These are phyloP conservation scores for Oreotrochilus melanogaster DNA, from an alignment of 2,113 vertebrate species.

Conservation along the genomic window DNA sequence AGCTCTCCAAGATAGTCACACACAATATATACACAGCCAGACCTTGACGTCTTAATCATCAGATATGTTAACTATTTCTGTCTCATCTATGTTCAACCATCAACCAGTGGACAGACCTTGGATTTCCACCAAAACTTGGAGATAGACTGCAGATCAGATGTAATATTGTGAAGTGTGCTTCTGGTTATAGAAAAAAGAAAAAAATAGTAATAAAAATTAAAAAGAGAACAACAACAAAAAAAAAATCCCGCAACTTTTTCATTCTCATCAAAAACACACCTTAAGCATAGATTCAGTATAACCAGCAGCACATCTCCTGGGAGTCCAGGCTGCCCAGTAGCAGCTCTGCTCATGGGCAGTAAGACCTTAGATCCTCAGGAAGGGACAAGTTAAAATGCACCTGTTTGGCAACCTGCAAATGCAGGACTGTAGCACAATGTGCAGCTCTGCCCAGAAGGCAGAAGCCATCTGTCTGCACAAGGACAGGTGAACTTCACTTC, in stretches of 20 bases:
- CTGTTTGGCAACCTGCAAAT: fast-evolving
- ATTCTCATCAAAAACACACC: neutral
- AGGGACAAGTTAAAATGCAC: neutral
- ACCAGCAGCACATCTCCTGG: neutral
- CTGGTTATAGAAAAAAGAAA: neutral
- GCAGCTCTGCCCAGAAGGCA: neutral
- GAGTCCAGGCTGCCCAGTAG: neutral
- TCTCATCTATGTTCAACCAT: neutral
- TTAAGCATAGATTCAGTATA: neutral
- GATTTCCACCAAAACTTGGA: neutral
- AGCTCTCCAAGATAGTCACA: neutral
- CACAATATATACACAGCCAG: neutral
- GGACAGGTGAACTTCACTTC: neutral
- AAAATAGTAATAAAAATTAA: neutral
- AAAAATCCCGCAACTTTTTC: neutral
- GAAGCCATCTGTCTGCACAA: neutral
- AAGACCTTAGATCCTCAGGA: neutral
- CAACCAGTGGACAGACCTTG: neutral
- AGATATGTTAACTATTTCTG: neutral
- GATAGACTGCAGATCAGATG: neutral
- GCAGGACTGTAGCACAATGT: neutral
- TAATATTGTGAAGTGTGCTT: neutral
- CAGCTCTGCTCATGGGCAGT: neutral
- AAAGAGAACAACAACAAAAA: neutral
- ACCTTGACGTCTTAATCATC: neutral